These are phyloP conservation scores for Amyelois transitella DNA, from an alignment of 1,140 invertebrate genomes.

Conservation along the genomic window DNA sequence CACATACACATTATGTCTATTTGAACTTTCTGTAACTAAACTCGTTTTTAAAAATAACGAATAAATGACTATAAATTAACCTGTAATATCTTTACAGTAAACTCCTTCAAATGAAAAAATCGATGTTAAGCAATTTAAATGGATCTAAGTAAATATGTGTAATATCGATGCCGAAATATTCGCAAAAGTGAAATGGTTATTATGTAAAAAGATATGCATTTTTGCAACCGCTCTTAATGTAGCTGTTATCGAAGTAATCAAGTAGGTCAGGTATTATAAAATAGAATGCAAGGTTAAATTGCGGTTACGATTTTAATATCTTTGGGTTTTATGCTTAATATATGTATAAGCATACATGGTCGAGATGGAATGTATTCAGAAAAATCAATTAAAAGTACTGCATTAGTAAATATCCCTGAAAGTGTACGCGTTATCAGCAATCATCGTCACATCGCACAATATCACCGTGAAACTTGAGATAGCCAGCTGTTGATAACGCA, in stretches of 20 bases:
- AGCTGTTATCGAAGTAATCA: not conserved
- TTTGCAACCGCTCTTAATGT: not conserved
- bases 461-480: slow-evolving; percentile 66
- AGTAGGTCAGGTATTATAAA: not conserved
- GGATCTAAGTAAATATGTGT: too few species aligned
- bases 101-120: too few species aligned
- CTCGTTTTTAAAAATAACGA: too few species aligned
- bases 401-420: not conserved
- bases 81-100: too few species aligned
- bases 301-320: not conserved
- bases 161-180: not conserved
- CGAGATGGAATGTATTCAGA: not conserved
- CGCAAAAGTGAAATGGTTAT: not conserved
- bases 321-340: not conserved
- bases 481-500: slow-evolving; percentile 59
- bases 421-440: slow-evolving; percentile 41
- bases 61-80: too few species aligned
- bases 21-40: too few species aligned
- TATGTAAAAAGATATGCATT: not conserved
- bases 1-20: too few species aligned
- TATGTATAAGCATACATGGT: too few species aligned
- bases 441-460: slow-evolving; percentile 48
- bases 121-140: too few species aligned
- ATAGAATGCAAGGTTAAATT: not conserved
- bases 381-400: not conserved